Evolutionary conservation across 2,113 vertebrate species (phyloP), one percentile per base, ranked within the genome.

Genomic region (Bambusicola thoracicus): DNA sequence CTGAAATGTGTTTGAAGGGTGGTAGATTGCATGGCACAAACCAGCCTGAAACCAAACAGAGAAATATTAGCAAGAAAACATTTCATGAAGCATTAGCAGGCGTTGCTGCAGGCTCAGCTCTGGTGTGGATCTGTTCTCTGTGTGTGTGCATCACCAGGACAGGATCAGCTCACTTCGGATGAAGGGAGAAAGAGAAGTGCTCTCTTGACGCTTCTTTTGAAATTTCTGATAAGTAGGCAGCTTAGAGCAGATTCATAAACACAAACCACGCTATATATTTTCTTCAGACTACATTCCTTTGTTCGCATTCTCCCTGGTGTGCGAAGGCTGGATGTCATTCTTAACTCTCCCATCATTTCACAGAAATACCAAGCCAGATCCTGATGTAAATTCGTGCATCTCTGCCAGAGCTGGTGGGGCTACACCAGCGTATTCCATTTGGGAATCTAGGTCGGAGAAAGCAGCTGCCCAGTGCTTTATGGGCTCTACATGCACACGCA

Each of bases 381-480:
- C 82, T 82, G 83, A n/a, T 69, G 80, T 38, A 43, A 49, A 82
- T 41, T 49, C 38, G 1, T 1, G 6, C 3, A 1, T 68, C 11
- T 46, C 36, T 92, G 56, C 91, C 91, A 80, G n/a, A 79, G 68
- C 72, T 91, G 87, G 22, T 83, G 65, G 68, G 75, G 61, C 82
- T 66, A 20, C 69, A 49, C 51, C 40, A 32, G 75, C 2, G 0
- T 38, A 24, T 36, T 20, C 81, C 66, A 10, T 61, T 78, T 77
- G 70, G 93, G 84, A 95, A 94, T 94, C 40, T 92, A 27, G 93
- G 93, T 83, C 22, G 3, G 55, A 69, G 76, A 29, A 69, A 76
- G 82, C 95, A 94, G 91, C 87, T 96, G 93, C 87, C 94, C 91
- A 25, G 56, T 59, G 66, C 67, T 94, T 86, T 70, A 22, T 75